A percentile compares a stretch with the other conserved stretches of the same genome.
These are phyloP conservation scores for Arothron firmamentum DNA, from an alignment of 2,113 vertebrate species.

Conservation along the genomic window DNA sequence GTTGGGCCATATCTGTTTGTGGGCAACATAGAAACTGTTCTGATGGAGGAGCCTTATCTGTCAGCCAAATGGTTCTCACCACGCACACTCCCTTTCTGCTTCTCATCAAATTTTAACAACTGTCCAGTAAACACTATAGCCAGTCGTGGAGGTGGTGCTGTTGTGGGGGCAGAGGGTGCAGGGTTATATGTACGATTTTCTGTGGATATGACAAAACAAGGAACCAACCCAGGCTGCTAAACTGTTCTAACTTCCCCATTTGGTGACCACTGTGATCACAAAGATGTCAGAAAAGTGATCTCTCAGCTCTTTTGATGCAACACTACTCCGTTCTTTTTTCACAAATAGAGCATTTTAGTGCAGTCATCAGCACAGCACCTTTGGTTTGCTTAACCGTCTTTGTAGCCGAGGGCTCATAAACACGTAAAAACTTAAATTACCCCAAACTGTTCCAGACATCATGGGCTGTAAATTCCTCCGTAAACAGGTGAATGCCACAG, in stretches of 20 bases:
- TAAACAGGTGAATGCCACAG: constrained; percentile 13
- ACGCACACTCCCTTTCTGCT: constrained; percentile 49
- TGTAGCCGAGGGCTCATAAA: constrained; percentile 12
- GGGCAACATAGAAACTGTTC: not conserved
- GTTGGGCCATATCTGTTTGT: not conserved
- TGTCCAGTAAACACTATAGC: constrained; percentile 14
- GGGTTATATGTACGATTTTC: constrained; percentile 5
- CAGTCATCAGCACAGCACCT: constrained; percentile 32
- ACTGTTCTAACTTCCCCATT: constrained; percentile 32
- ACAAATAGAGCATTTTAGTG: constrained; percentile 25
- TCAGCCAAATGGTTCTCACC: constrained; percentile 2
- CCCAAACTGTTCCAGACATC: constrained; percentile 10
- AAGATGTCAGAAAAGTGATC: not conserved
- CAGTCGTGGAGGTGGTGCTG: constrained; percentile 2
- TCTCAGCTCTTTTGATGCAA: constrained; percentile 25
- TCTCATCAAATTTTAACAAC: constrained; percentile 47
- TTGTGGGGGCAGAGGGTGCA: not conserved
- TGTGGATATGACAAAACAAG: constrained; percentile 12
- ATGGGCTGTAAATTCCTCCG: constrained; percentile 4
- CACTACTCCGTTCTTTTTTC: constrained; percentile 29
- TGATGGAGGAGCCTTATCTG: constrained; percentile 40
- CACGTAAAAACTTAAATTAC: constrained; percentile 4
- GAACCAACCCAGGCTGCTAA: constrained; percentile 33
- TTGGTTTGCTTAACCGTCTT: constrained; percentile 23
- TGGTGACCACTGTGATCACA: not conserved